Conservation (phyloP, 2,888 invertebrate species). For the Galerucella nymphaeae region DNA sequence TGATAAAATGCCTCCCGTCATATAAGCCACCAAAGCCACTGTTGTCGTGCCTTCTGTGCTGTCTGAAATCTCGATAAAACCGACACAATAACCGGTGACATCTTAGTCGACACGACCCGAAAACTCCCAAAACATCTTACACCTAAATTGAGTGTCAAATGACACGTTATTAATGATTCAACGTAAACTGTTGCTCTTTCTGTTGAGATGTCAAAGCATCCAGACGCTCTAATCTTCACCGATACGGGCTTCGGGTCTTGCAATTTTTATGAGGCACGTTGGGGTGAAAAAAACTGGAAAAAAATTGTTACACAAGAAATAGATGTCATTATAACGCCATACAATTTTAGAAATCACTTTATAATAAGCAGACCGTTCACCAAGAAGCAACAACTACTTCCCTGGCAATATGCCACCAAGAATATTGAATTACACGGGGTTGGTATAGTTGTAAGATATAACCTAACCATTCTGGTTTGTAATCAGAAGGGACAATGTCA, state of each 20-base stretch:
- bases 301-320: too few species aligned
- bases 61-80: slow-evolving; percentile 36
- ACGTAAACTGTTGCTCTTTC: slow-evolving; percentile 45
- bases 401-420: too few species aligned
- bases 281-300: too few species aligned
- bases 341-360: too few species aligned
- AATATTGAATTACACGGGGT: too few species aligned
- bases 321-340: too few species aligned
- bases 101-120: slow-evolving; percentile 35
- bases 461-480: too few species aligned
- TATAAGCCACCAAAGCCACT: slow-evolving; percentile 15
- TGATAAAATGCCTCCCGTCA: slow-evolving; percentile 25
- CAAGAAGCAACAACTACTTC: too few species aligned
- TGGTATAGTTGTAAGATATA: too few species aligned
- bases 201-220: slow-evolving; percentile 18
- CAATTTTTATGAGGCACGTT: slow-evolving; percentile 24
- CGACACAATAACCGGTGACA: slow-evolving; percentile 37
- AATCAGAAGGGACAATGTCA: too few species aligned
- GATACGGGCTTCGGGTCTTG: slow-evolving; percentile 20
- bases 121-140: slow-evolving; percentile 39
- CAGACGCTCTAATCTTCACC: slow-evolving; percentile 16
- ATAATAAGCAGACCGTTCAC: too few species aligned
- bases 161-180: slow-evolving; percentile 48
- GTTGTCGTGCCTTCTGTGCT: slow-evolving; percentile 24
- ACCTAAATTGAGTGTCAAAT: slow-evolving; percentile 46